Evolutionary conservation across 2,113 vertebrate species (phyloP).

Genomic region (Nothoprocta perdicaria): DNA sequence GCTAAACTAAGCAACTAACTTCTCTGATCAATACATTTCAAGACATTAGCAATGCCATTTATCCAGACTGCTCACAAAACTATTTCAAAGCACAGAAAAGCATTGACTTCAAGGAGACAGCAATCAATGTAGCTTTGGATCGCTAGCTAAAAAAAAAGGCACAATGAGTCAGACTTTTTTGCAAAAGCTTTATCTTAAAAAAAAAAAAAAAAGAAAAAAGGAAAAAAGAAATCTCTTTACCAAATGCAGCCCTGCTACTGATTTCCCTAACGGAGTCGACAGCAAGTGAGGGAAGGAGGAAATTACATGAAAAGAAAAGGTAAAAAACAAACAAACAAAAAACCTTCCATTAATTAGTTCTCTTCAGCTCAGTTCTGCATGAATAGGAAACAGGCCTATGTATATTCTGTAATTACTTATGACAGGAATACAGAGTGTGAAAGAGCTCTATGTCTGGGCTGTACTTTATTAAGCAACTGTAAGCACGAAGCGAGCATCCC

Average conservation of each 20-base stretch:
- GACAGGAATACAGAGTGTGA: accelerated
- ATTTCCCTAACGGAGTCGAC: accelerated
- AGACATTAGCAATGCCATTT: neutral
- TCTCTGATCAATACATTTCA: accelerated
- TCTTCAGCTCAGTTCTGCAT: neutral
- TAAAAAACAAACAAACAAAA: neutral
- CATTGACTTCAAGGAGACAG: accelerated
- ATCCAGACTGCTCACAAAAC: accelerated
- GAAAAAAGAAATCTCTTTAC: too few species aligned
- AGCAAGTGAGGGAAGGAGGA: accelerated
- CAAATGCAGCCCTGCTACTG: too few species aligned
- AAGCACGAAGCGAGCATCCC: neutral
- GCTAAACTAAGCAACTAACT: neutral
- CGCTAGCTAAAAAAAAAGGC: neutral
- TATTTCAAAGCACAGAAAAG: neutral
- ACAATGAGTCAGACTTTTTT: neutral
- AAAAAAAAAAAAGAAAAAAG: neutral
- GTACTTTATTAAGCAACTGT: accelerated
- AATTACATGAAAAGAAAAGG: neutral
- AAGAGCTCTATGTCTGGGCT: neutral
- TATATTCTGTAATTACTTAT: accelerated
- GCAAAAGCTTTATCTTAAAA: neutral
- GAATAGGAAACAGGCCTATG: accelerated
- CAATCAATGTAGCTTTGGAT: neutral
- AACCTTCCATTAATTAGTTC: neutral